Conservation (phyloP, 2,113 vertebrate species). For the Atlantisia rogersi region DNA sequence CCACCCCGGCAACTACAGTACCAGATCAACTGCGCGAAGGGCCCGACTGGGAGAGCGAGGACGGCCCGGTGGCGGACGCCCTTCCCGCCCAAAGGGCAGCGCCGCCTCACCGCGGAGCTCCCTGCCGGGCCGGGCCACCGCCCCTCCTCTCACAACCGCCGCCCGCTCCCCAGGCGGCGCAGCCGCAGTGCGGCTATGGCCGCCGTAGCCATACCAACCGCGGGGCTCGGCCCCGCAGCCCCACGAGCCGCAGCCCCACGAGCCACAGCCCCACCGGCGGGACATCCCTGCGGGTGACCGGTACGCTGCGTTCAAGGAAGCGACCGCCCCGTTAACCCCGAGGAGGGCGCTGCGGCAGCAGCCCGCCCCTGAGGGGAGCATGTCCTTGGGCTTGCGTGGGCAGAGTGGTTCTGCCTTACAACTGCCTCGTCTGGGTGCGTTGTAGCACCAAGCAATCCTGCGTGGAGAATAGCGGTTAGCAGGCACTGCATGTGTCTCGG, state of each 20-base stretch:
- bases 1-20: background rate
- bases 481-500: background rate
- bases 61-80: rapidly evolving
- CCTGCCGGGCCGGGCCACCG: background rate
- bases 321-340: background rate
- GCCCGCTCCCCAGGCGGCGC: background rate
- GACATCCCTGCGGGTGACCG: background rate
- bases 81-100: too few species aligned
- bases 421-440: rapidly evolving
- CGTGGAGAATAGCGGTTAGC: rapidly evolving
- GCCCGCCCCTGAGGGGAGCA: background rate
- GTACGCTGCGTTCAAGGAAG: background rate
- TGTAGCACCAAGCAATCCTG: rapidly evolving
- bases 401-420: rapidly evolving
- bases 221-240: too few species aligned
- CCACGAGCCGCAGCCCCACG: background rate
- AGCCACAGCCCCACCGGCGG: background rate
- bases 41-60: too few species aligned
- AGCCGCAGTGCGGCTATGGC: background rate
- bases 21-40: rapidly evolving
- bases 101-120: rapidly evolving
- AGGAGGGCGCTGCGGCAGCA: background rate
- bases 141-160: background rate
- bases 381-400: rapidly evolving
- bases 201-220: background rate